Evolutionary conservation across 2,797 vertebrate species (phyloP).

Genomic region (Australoheros facetus): DNA sequence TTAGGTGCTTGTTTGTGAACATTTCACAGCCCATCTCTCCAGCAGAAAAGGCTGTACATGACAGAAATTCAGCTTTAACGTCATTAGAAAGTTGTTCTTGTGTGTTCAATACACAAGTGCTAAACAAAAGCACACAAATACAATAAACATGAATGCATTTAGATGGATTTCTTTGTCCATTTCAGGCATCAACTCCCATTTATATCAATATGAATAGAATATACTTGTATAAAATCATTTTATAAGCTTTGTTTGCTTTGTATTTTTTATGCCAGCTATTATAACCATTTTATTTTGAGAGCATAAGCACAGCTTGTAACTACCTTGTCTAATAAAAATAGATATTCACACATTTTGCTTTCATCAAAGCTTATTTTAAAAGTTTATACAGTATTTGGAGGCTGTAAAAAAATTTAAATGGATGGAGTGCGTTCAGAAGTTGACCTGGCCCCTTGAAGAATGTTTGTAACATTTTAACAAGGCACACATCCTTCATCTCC

Average conservation of each 20-base stretch:
- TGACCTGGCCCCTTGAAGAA: conserved; percentile 22
- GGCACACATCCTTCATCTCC: conserved; percentile 13
- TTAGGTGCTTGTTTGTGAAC: background rate
- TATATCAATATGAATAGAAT: background rate
- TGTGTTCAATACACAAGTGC: conserved; percentile 47
- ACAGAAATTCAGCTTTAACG: conserved; percentile 28
- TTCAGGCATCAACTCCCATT: background rate
- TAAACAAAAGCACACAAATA: conserved; percentile 25
- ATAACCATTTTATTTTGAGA: background rate
- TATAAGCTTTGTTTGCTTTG: background rate
- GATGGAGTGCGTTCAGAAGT: conserved; percentile 16
- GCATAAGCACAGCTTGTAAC: background rate
- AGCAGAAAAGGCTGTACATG: background rate
- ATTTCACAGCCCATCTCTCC: background rate
- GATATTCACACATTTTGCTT: background rate
- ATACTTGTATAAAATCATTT: background rate
- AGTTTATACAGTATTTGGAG: conserved; percentile 1
- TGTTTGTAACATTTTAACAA: conserved; percentile 54
- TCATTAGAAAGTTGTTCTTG: conserved; percentile 2
- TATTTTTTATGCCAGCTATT: background rate
- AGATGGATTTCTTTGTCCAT: conserved; percentile 18
- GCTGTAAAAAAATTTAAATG: background rate
- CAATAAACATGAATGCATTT: conserved; percentile 12
- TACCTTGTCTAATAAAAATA: background rate
- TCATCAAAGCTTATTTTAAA: conserved; percentile 18